Percentiles rank a stretch among this genome's conserved stretches.
Evolutionary conservation across 2,888 invertebrate genomes (phyloP).

Genomic region (Muschampia plurimacula): DNA sequence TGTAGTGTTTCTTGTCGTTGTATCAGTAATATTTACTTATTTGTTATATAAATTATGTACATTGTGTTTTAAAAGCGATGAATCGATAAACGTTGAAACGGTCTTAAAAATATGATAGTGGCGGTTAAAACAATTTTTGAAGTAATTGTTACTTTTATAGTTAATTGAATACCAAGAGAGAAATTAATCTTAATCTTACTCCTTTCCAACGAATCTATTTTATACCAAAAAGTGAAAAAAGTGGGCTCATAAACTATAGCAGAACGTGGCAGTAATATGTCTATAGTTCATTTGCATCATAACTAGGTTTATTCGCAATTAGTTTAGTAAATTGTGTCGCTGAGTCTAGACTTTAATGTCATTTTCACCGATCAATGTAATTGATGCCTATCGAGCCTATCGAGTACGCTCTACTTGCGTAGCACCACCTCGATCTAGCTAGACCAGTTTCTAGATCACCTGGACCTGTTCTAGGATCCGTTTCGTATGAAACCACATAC

Average conservation of each 20-base stretch:
- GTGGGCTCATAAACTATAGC: background rate
- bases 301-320: slow-evolving; percentile 10
- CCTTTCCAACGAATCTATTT: background rate
- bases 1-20: too few species aligned
- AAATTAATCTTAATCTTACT: background rate
- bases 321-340: slow-evolving; percentile 36
- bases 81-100: too few species aligned
- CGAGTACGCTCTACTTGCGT: slow-evolving; percentile 61
- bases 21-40: too few species aligned
- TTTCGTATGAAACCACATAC: slow-evolving; percentile 34
- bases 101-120: too few species aligned
- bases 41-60: too few species aligned
- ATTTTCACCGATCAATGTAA: slow-evolving; percentile 29
- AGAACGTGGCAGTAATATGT: background rate
- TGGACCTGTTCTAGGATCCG: slow-evolving; percentile 42
- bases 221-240: background rate
- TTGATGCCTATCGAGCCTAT: slow-evolving; percentile 24
- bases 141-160: background rate
- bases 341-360: slow-evolving; percentile 24
- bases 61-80: too few species aligned
- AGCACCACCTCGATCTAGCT: slow-evolving; percentile 58
- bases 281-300: background rate
- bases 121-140: too few species aligned
- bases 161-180: background rate
- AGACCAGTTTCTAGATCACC: slow-evolving; percentile 56